Base-by-base conservation (phyloP, 2,797 vertebrate species). In the Natrix natrix region DNA sequence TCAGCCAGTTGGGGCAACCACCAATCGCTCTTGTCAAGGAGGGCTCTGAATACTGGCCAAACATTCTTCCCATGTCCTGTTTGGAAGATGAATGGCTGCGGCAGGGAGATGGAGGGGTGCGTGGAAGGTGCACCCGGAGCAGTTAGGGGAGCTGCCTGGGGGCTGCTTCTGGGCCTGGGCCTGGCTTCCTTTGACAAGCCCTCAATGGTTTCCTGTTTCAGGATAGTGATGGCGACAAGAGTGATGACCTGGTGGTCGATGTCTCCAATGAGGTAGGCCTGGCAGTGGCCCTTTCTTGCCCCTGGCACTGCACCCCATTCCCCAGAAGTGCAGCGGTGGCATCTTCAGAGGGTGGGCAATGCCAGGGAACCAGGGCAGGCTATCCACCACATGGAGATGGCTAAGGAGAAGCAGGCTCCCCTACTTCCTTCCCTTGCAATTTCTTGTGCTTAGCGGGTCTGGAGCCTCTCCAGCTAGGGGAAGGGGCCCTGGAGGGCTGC, bases 181-280 rank as follows among this genome's bases (percentile, higher is more conserved):
- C 0, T 60, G 5, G 5, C 57, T 89, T 93, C 91, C 74, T 43
- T 86, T 1, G 43, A 43, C 43, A 43, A 43, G 63, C 59, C 55
- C 0, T 92, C 91, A 90, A 92, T 91, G 59, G 13, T 0, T 87
- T 5, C 93, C 16, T 92, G 1, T 96, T 98, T 91, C 97, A 99
- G 99, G 99, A 99, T 97, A 99, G 99, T 20, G 99, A 99, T 0
- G 99, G 99, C 3, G 99, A 99, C 97, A 99, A 99, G 96, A 99
- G 99, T 8, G 99, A 99, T 0, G 99, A 99, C 96, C 96, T 99
- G 94, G 99, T 99, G 93, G 99, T 99, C 52, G 99, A 99, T 0
- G 99, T 99, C 90, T 99, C 99, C 95, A 99, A 99, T 0, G 99
- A 99, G 98, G 99, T 99, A 96, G 97, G 98, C 54, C 14, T 24